A percentile compares a stretch with the other conserved stretches of the same genome.
Evolutionary conservation across 1,140 invertebrate species (phyloP).

Genomic region (Bombus ignitus): DNA sequence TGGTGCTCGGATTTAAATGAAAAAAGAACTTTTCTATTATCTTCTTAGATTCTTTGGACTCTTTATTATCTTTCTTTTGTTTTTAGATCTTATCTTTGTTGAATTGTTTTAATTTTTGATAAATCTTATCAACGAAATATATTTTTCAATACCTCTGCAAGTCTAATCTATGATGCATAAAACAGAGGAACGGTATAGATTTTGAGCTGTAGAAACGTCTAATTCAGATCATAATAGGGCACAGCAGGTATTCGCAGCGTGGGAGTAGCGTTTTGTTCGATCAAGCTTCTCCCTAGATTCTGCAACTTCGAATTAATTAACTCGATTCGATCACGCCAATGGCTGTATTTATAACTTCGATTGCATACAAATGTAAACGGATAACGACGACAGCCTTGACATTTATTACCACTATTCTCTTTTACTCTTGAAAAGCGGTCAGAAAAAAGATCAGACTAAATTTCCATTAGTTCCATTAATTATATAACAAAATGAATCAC

Average conservation of each 20-base stretch:
- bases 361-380: slow-evolving; percentile 9
- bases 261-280: slow-evolving; percentile 19
- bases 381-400: slow-evolving; percentile 5
- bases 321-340: not conserved
- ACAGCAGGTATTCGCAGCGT: not conserved
- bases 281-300: not conserved
- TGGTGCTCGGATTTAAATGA: no score
- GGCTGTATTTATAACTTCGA: not conserved
- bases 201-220: not conserved
- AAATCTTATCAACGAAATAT: not conserved
- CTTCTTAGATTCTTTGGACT: not conserved
- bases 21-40: no score
- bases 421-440: not conserved
- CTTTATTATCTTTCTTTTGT: not conserved
- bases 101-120: no score
- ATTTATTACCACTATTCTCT: not conserved
- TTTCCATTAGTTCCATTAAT: not conserved
- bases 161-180: not conserved
- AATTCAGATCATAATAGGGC: not conserved
- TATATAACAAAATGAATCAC: not conserved
- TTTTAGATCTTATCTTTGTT: not conserved
- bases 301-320: slow-evolving; percentile 18
- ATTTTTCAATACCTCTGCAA: not conserved
- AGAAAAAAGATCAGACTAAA: not conserved
- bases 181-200: not conserved